Evolutionary conservation across 2,888 invertebrate species (phyloP), one percentile per base, ranked within the genome.

Genomic region (Cryptocheilus praepositus): DNA sequence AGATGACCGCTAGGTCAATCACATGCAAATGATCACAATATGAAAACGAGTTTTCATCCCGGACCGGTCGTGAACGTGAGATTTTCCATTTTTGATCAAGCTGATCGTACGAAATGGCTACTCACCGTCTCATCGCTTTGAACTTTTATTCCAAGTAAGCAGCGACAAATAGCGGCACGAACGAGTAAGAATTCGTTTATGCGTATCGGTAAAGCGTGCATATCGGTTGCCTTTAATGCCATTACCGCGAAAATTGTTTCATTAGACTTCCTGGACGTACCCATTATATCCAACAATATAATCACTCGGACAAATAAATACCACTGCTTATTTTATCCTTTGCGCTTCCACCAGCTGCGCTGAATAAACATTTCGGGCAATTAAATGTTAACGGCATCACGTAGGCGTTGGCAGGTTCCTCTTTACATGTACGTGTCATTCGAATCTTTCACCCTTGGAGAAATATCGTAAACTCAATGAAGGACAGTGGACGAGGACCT

Each of bases 1-100:
- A 51, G 68, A 70, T 55, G 59, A 70, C 60, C 53, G 56, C 44
- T 58, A 46, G 67, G 62, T 70, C 69, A 63, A 71, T 67, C 56
- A 43, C 57, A 53, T 70, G 62, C 59, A 63, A 57, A 64, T 45
- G 21, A 67, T 64, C 45, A 25, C n/a, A 13, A 28, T n/a, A 56
- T 18, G 64, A n/a, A 53, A 70, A 49, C 61, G 44, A 44, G 54
- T 51, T 61, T 43, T 16, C 19, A n/a, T 19, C 21, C 13, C 13
- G 22, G 13, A 18, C 8, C 46, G 22, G 45, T n/a, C 25, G 49
- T 2, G 49, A 3, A 49, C 3, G 19, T 16, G n/a, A 49, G 19
- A 49, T 3, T 49, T 49, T 49, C 8, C 18, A 36, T 36, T 36
- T 11, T 36, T 11, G 36, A 36, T 36, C 11, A 36, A 11, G 36